These are phyloP conservation scores for Syrmaticus mikado DNA, from an alignment of 2,113 vertebrate genomes.

Conservation along the genomic window DNA sequence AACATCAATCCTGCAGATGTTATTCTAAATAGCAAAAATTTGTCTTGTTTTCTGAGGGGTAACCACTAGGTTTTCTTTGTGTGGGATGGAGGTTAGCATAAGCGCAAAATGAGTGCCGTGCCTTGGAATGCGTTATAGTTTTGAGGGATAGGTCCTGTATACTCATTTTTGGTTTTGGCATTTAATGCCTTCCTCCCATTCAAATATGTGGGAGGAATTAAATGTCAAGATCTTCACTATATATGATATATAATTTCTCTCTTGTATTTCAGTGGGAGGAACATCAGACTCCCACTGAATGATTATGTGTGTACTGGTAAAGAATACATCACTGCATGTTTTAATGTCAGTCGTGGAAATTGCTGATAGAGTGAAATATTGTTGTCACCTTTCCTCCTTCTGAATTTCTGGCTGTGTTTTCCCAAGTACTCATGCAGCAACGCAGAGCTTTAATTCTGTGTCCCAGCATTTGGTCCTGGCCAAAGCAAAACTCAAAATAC, in stretches of 20 bases:
- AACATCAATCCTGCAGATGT: background rate
- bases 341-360: constrained; percentile 53
- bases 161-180: constrained; percentile 62
- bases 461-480: background rate
- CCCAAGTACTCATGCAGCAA: background rate
- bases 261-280: constrained; percentile 58
- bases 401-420: constrained; percentile 13
- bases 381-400: constrained; percentile 42
- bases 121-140: constrained; percentile 31
- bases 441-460: background rate
- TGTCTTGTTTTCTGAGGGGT: background rate
- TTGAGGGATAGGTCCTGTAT: constrained; percentile 17
- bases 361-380: constrained; percentile 17
- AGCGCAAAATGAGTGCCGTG: constrained; percentile 7
- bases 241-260: constrained; percentile 57
- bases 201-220: constrained; percentile 59
- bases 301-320: constrained; percentile 45
- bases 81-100: constrained; percentile 22
- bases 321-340: constrained; percentile 36
- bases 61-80: background rate
- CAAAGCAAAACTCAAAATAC: background rate
- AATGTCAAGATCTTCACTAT: constrained; percentile 55
- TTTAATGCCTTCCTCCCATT: constrained; percentile 50
- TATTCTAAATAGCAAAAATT: background rate
- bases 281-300: constrained; percentile 56